Percentiles rank a stretch among this genome's conserved stretches.
phyloP scores from a whole-genome alignment of 2,113 vertebrate species.

The Naja naja region DNA sequence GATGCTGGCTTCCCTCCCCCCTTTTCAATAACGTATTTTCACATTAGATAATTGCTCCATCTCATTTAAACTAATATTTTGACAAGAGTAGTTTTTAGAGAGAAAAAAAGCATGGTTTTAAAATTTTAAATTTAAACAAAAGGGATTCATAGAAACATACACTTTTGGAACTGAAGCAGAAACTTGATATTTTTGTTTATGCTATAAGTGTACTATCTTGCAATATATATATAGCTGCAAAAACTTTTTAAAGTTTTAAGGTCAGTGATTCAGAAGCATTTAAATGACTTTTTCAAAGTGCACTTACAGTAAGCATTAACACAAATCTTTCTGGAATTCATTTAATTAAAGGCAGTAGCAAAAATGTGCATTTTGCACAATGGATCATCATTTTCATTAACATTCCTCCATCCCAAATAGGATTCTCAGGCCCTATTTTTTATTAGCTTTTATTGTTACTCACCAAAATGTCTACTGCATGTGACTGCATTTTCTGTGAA shows the following conservation, averaged over 20 bases:
- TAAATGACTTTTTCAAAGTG: not conserved
- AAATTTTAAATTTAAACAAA: not conserved
- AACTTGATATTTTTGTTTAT: not conserved
- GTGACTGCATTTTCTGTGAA: not conserved
- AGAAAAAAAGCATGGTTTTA: not conserved
- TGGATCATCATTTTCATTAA: not conserved
- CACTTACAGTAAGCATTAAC: not conserved
- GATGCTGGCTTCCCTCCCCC: conserved; percentile 11
- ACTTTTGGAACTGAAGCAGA: not conserved
- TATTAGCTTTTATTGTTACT: not conserved
- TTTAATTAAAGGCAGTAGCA: conserved; percentile 1
- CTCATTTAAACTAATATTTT: conserved; percentile 44
- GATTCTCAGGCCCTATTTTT: not conserved
- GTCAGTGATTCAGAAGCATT: not conserved
- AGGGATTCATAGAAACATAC: not conserved
- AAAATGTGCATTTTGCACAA: not conserved
- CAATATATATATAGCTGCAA: not conserved
- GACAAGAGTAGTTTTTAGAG: conserved; percentile 7
- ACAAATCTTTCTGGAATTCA: fast-evolving
- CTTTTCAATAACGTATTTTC: conserved; percentile 48
- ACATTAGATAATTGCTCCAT: conserved; percentile 34
- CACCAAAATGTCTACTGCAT: not conserved
- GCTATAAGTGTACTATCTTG: too few species aligned
- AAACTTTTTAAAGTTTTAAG: not conserved
- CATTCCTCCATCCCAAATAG: not conserved